phyloP scores from a whole-genome alignment of 2,113 vertebrate species.

The Brachyhypopomus gauderio region DNA sequence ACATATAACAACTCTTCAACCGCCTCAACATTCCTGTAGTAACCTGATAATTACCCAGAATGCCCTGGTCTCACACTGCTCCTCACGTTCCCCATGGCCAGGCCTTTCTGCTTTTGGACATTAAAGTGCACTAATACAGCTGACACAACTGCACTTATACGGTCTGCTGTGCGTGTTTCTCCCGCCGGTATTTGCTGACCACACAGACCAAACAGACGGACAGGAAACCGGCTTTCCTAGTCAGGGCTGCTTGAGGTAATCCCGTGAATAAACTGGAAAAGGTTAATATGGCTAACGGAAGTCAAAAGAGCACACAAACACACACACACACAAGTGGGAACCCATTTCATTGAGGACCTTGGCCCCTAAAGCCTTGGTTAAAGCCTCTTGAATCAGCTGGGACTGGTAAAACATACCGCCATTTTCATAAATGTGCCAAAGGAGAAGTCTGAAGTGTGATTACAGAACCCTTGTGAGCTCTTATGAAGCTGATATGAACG shows the following conservation, averaged over 20 bases:
- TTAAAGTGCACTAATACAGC: too few species aligned
- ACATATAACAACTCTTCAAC: background rate
- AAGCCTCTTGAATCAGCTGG: background rate
- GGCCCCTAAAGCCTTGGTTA: background rate
- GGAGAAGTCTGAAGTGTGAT: background rate
- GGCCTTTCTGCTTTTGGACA: too few species aligned
- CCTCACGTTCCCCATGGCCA: too few species aligned
- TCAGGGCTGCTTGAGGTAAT: conserved; percentile 6
- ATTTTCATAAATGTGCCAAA: background rate
- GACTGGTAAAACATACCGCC: background rate
- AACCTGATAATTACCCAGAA: too few species aligned
- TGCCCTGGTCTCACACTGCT: too few species aligned
- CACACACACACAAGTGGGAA: background rate
- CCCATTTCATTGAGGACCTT: background rate
- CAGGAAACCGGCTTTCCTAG: conserved; percentile 27
- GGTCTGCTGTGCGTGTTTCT: too few species aligned
- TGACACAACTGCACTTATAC: too few species aligned
- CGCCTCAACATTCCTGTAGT: too few species aligned
- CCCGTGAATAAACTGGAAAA: background rate
- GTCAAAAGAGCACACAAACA: background rate
- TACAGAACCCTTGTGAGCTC: background rate
- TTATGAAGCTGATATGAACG: background rate
- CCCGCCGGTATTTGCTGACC: conserved; percentile 25
- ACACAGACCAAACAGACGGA: conserved; percentile 57
- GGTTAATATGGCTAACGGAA: background rate